Conservation (phyloP, 1,140 invertebrate genomes). For the Diorhabda carinulata region DNA sequence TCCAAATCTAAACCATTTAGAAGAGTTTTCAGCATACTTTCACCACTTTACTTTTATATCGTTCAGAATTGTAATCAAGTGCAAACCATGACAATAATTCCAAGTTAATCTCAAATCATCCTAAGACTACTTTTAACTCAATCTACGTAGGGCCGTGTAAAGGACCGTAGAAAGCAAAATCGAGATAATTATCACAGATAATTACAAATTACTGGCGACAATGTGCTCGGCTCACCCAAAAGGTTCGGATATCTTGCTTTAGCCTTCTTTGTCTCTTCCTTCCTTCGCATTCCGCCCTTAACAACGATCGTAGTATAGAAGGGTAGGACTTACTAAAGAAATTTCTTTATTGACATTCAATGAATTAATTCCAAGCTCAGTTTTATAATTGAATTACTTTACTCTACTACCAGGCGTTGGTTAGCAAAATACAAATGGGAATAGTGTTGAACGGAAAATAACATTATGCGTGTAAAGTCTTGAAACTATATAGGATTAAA, state of each 20-base stretch:
- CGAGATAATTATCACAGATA: conserved; percentile 34
- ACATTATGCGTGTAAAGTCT: too few species aligned
- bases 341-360: too few species aligned
- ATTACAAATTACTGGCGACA: conserved; percentile 30
- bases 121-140: conserved; percentile 22
- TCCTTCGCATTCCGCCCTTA: background rate
- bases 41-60: background rate
- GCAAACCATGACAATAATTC: conserved; percentile 20
- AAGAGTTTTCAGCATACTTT: background rate
- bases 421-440: too few species aligned
- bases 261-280: background rate
- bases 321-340: background rate
- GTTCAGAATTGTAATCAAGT: conserved; percentile 6
- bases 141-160: conserved; percentile 24
- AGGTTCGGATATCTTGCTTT: conserved; percentile 16
- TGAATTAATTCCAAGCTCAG: too few species aligned
- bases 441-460: too few species aligned
- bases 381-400: too few species aligned
- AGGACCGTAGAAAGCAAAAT: conserved; percentile 31
- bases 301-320: background rate
- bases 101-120: conserved; percentile 19
- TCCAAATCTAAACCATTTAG: too few species aligned
- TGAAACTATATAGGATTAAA: too few species aligned
- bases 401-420: too few species aligned
- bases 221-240: conserved; percentile 15